A percentile compares a stretch with the other conserved stretches of the same genome.
These are phyloP conservation scores for Ameiurus melas DNA, from an alignment of 2,113 vertebrate genomes.

Conservation along the genomic window DNA sequence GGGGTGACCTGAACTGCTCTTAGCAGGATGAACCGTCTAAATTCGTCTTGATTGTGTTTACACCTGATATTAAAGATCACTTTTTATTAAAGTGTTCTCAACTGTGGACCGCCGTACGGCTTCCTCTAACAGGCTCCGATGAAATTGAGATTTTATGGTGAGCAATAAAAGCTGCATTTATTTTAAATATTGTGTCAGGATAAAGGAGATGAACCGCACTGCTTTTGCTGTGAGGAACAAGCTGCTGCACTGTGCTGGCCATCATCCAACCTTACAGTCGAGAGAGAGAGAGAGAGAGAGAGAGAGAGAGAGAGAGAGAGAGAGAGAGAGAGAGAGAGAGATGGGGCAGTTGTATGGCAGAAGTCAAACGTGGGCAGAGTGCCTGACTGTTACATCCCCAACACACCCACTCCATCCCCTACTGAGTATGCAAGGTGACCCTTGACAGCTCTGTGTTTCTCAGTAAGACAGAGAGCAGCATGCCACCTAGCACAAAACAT, in stretches of 20 bases:
- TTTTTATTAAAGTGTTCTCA: slow-evolving; percentile 10
- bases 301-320: background rate
- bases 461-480: slow-evolving; percentile 27
- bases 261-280: slow-evolving; percentile 22
- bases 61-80: slow-evolving; percentile 12
- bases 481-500: slow-evolving; percentile 21
- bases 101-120: background rate
- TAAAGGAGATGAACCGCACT: slow-evolving; percentile 4
- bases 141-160: slow-evolving; percentile 53
- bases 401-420: slow-evolving; percentile 29
- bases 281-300: background rate
- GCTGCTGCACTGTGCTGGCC: slow-evolving; percentile 43
- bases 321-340: background rate
- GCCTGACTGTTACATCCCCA: slow-evolving; percentile 35
- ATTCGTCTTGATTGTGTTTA: background rate
- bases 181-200: slow-evolving; percentile 19
- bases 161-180: slow-evolving; percentile 57
- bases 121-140: slow-evolving; percentile 45
- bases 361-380: slow-evolving; percentile 32
- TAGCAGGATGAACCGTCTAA: background rate
- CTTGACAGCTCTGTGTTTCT: slow-evolving; percentile 26
- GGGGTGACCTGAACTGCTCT: background rate
- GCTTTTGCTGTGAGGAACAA: slow-evolving; percentile 30
- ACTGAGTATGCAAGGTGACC: slow-evolving; percentile 48
- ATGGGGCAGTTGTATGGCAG: slow-evolving; percentile 30